These are phyloP conservation scores for Seira sanloemensis DNA, from an alignment of 2,888 invertebrate species.

Conservation along the genomic window DNA sequence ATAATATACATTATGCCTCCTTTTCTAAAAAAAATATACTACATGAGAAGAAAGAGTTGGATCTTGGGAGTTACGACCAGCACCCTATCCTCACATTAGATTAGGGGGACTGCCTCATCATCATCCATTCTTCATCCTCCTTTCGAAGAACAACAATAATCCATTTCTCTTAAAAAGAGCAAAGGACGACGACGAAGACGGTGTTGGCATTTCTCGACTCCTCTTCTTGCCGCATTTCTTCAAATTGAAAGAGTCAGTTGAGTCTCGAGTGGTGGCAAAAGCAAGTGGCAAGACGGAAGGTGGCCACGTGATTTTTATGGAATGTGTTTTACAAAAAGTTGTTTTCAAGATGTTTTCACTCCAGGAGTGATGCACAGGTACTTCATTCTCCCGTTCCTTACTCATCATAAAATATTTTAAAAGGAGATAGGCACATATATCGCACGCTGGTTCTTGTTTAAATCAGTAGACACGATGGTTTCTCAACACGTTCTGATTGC, in stretches of 20 bases:
- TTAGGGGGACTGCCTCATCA: constrained; percentile 34
- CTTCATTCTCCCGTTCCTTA: background rate
- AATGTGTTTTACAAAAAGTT: background rate
- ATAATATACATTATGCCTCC: no score
- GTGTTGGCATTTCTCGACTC: no score
- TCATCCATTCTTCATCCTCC: constrained; percentile 23
- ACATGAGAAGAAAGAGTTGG: constrained; percentile 9
- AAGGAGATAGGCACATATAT: background rate
- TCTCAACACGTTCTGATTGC: background rate
- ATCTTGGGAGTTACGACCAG: constrained; percentile 19
- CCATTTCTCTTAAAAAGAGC: constrained; percentile 6
- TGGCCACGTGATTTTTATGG: background rate
- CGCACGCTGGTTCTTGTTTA: background rate
- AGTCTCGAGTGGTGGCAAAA: no score
- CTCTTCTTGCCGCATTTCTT: background rate
- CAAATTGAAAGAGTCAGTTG: constrained; percentile 21
- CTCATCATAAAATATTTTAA: background rate
- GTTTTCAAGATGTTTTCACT: no score
- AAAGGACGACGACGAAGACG: background rate
- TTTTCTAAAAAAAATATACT: constrained; percentile 29
- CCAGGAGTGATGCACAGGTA: background rate
- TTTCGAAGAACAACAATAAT: background rate
- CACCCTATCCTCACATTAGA: constrained; percentile 37
- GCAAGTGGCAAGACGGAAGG: no score
- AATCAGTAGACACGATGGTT: background rate